Evolutionary conservation across 2,888 invertebrate species (phyloP), one percentile per base, ranked within the genome.

Genomic region (Acronicta alni): DNA sequence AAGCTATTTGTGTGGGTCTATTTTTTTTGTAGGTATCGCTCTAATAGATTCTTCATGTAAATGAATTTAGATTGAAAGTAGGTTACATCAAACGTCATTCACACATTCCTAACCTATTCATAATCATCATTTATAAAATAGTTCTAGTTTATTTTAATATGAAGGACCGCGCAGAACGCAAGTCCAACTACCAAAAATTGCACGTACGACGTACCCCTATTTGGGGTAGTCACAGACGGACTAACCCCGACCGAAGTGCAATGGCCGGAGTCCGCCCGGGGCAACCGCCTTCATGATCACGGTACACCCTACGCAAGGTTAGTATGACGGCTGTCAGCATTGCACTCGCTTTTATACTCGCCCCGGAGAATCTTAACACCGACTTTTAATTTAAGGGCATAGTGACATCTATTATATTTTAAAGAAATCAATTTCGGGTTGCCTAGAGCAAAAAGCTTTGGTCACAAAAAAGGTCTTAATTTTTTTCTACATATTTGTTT

Each of bases 261-360:
- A 96, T 96, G 96, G 90, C 89, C 85, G 95, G 95, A 89, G 95
- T 95, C 95, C 85, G 86, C 89, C 95, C 88, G 95, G 94, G 93
- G 95, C 95, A 95, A 95, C 95, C 95, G 95, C 95, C 95, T 95
- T 87, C 89, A 0, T 96, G 96, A 96, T 96, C 96, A 95, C 95
- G 95, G 95, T 96, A 90, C 91, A 95, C 96, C 95, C 96, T 96
- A 92, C 96, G 96, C 96, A 95, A 96, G 96, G 96, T 96, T 96
- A 96, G 96, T 95, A 94, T 94, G 89, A 15, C 43, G 1, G 0
- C 0, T 0, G 0, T 0, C 3, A 38, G 2, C 7, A 2, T 17
- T 4, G n/a, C 46, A 32, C 3, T 17, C 32, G 56, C 69, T 79
- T 89, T 80, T 90, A 86, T 87, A 84, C 59, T 3, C 20, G 15